Conservation (phyloP, 2,888 invertebrate genomes). For the Alcis repandata region DNA sequence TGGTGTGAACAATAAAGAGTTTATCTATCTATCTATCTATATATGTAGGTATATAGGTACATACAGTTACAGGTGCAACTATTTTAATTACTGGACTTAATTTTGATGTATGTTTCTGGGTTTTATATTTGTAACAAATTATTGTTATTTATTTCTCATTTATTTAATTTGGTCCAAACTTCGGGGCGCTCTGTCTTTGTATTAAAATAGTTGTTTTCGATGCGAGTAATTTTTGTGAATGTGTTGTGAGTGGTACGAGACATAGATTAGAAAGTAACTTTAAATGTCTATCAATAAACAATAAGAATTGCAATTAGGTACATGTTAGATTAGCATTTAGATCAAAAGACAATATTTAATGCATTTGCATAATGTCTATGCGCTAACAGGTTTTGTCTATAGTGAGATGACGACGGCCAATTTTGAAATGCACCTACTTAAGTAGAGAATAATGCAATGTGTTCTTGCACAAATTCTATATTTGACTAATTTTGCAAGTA, state of each 20-base stretch:
- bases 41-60: no score
- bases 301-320: neutral
- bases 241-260: neutral
- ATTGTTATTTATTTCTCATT: no score
- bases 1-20: no score
- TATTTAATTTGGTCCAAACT: no score
- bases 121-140: no score
- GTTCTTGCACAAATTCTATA: slow-evolving; percentile 34
- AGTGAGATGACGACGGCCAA: slow-evolving; percentile 21
- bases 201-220: no score
- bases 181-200: no score
- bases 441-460: slow-evolving; percentile 33
- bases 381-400: slow-evolving; percentile 31
- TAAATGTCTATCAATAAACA: neutral
- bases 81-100: no score
- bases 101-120: no score
- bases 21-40: no score
- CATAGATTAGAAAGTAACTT: slow-evolving; percentile 8
- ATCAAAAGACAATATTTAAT: neutral
- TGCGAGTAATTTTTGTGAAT: neutral
- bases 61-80: no score
- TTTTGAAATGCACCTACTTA: slow-evolving; percentile 35
- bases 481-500: slow-evolving; percentile 29
- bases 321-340: no score
- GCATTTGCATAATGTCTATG: slow-evolving; percentile 3